Percentiles rank a stretch among this genome's conserved stretches.
Conservation (phyloP, 1,140 invertebrate genomes). For the Thaumatotibia leucotreta region DNA sequence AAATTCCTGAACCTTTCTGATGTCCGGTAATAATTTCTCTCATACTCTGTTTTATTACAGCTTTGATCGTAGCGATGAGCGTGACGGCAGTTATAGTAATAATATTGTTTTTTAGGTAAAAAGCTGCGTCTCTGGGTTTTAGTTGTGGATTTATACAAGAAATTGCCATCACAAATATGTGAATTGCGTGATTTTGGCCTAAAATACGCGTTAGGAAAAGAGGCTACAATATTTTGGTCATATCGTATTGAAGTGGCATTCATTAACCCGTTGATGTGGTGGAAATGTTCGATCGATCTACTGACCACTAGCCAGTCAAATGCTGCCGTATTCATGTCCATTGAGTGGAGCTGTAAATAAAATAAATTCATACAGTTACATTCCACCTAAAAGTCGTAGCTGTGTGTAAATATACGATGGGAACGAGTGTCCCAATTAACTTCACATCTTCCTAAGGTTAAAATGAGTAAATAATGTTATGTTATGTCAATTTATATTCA, state of each 20-base stretch:
- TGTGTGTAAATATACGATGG: too few relatives aligned
- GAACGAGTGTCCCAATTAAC: too few relatives aligned
- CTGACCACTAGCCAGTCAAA: conserved; percentile 56
- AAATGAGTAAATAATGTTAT: too few relatives aligned
- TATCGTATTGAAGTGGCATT: conserved; percentile 53
- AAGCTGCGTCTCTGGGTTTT: background rate
- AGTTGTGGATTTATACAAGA: conserved; percentile 35
- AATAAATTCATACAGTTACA: too few relatives aligned
- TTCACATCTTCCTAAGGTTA: too few relatives aligned
- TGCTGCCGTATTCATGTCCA: conserved; percentile 46
- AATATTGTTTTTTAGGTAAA: conserved; percentile 9
- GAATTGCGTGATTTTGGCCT: background rate
- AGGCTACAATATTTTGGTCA: conserved; percentile 59
- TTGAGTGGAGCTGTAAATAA: conserved; percentile 50
- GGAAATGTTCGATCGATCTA: conserved; percentile 40
- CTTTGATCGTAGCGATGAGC: background rate
- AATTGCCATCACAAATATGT: conserved; percentile 45
- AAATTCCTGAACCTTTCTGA: conserved; percentile 46
- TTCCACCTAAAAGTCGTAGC: too few relatives aligned
- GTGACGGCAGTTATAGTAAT: conserved; percentile 13
- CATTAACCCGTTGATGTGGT: conserved; percentile 41
- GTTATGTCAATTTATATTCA: too few relatives aligned
- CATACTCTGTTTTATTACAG: conserved; percentile 30
- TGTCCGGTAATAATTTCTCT: conserved; percentile 43
- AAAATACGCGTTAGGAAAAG: conserved; percentile 23